phyloP scores from a whole-genome alignment of 2,797 vertebrate species.

The Morelia viridis region DNA sequence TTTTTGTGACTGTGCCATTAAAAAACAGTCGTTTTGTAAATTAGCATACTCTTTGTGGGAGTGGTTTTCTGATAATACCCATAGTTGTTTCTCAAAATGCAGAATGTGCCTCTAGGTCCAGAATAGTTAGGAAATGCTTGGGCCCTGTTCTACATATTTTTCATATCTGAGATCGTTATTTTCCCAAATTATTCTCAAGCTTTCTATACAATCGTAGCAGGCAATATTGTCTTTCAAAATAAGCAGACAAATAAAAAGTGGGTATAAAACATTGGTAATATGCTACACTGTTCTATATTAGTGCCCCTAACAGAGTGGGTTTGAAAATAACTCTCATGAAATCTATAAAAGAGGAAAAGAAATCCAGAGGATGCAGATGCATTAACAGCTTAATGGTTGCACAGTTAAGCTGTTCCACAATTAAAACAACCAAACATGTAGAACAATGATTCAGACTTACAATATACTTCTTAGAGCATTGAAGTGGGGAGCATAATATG shows the following conservation, averaged over 20 bases:
- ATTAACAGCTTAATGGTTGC: background rate
- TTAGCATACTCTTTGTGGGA: background rate
- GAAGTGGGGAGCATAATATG: background rate
- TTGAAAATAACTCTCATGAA: background rate
- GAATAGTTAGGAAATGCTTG: background rate
- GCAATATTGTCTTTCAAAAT: background rate
- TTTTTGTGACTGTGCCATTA: background rate
- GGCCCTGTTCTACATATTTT: background rate
- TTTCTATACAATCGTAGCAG: background rate
- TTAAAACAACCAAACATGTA: background rate
- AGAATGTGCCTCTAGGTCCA: background rate
- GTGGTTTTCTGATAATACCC: background rate
- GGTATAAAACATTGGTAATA: background rate
- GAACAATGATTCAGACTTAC: background rate
- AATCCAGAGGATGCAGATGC: background rate
- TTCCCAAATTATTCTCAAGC: background rate
- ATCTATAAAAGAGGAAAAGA: background rate
- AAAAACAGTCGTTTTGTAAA: background rate
- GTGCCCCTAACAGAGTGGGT: background rate
- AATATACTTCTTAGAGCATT: background rate
- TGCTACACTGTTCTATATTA: background rate
- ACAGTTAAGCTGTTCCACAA: background rate
- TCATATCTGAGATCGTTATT: background rate
- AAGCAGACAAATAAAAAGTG: background rate
- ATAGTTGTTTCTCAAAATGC: background rate